phyloP scores from a whole-genome alignment of 1,140 invertebrate genomes.

The Magallana gigas region DNA sequence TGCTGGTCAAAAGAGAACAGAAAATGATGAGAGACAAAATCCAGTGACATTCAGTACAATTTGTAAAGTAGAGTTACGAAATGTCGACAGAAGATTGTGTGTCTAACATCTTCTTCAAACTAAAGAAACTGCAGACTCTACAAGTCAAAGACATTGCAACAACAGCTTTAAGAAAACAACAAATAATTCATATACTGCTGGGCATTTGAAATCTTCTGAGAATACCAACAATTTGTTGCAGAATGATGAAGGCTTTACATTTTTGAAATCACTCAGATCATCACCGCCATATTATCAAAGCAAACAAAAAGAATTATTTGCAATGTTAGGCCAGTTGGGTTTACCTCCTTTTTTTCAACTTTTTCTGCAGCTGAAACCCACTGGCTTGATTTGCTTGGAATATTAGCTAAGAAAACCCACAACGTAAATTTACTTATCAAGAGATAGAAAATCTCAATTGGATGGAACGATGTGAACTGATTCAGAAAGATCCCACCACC shows the following conservation, averaged over 20 bases:
- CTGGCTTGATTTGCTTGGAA: background rate
- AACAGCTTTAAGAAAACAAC: background rate
- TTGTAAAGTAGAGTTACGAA: no score
- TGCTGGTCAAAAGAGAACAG: no score
- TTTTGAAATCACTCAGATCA: constrained; percentile 45
- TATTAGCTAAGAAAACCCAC: background rate
- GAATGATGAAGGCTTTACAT: constrained; percentile 53
- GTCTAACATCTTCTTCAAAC: no score
- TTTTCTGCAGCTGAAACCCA: constrained; percentile 58
- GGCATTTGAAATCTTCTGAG: no score
- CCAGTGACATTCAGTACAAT: no score
- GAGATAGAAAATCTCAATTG: constrained; percentile 45
- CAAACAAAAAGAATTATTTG: constrained; percentile 57
- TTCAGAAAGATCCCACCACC: constrained; percentile 51
- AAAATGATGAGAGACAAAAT: no score
- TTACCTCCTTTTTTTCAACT: constrained; percentile 44
- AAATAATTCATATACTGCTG: no score
- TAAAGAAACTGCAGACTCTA: no score
- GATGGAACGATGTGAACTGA: constrained; percentile 42
- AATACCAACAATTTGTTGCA: constrained; percentile 33
- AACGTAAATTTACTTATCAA: constrained; percentile 39
- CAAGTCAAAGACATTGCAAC: background rate
- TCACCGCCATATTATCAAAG: constrained; percentile 55
- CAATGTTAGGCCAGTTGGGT: constrained; percentile 56
- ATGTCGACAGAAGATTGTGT: no score